Evolutionary conservation across 2,888 invertebrate species (phyloP).

Genomic region (Tubulanus polymorphus): DNA sequence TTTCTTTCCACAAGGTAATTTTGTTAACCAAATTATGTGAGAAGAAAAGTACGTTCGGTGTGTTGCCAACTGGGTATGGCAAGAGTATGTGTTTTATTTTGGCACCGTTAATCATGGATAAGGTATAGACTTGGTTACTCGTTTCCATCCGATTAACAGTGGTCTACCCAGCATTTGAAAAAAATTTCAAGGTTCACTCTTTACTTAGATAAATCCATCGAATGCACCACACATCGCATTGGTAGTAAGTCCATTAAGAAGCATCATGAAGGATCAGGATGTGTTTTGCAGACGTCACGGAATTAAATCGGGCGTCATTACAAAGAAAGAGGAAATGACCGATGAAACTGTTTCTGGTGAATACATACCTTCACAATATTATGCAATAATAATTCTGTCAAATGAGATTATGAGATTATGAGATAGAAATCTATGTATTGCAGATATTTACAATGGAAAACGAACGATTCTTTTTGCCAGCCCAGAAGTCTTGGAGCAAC

Average conservation of each 20-base stretch:
- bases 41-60: no score
- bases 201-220: not conserved
- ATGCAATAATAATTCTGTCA: not conserved
- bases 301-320: not conserved
- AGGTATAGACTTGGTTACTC: no score
- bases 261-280: not conserved
- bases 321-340: not conserved
- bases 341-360: no score
- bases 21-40: no score
- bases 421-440: not conserved
- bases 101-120: no score
- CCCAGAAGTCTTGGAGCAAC: not conserved
- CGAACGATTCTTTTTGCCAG: not conserved
- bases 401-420: not conserved
- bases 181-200: no score
- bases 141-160: no score
- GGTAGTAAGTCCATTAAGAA: not conserved
- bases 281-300: not conserved
- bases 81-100: no score
- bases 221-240: not conserved
- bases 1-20: no score
- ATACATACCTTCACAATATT: no score
- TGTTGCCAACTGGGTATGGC: no score
- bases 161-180: no score
- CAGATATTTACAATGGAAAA: not conserved